Evolutionary conservation across 2,113 vertebrate species (phyloP).

Genomic region (Rhinoderma darwinii): DNA sequence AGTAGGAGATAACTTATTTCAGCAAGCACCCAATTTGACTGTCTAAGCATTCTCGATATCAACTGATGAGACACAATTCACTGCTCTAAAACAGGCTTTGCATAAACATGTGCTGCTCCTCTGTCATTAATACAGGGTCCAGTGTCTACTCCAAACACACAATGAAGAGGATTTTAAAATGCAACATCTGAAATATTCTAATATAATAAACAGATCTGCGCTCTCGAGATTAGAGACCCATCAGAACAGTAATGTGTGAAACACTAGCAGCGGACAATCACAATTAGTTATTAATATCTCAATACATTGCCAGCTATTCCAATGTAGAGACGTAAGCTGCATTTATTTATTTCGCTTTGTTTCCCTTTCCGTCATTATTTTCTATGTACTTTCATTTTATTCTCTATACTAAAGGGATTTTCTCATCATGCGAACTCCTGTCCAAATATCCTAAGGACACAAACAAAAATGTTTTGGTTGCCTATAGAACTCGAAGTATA

Average conservation of each 20-base stretch:
- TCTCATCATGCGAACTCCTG: background rate
- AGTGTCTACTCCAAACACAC: background rate
- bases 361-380: background rate
- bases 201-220: background rate
- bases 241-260: background rate
- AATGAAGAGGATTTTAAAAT: background rate
- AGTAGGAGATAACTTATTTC: conserved; percentile 48
- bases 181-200: background rate
- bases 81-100: conserved; percentile 1
- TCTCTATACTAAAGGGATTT: background rate
- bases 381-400: background rate
- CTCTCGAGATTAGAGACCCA: background rate
- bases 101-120: background rate
- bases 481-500: too few species aligned
- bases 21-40: background rate
- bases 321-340: background rate
- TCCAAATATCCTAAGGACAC: background rate
- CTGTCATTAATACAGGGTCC: background rate
- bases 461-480: too few species aligned
- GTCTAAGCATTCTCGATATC: background rate
- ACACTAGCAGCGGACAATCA: background rate
- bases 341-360: background rate
- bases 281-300: background rate
- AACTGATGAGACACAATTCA: conserved; percentile 33
- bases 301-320: background rate